Base-by-base conservation (phyloP, 2,113 vertebrate species). In the Chamaea fasciata region DNA sequence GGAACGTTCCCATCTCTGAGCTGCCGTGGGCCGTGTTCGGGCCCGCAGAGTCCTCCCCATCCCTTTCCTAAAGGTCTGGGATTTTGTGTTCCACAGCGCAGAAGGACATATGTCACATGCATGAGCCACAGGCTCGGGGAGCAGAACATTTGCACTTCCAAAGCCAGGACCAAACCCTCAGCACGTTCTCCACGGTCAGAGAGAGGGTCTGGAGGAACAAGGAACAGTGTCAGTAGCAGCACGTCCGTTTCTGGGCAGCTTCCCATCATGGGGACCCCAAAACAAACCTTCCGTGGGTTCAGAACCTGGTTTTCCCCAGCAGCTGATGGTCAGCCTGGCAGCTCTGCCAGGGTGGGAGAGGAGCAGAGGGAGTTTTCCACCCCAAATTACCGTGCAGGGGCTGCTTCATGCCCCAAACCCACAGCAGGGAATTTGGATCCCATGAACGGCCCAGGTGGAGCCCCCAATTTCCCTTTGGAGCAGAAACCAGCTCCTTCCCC, bases 161-260 rank as follows among this genome's bases (percentile, higher is more conserved):
- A 11, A 24, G 42, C 39, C 79, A 39, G 46, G 20, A 17, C 3
- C 41, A 49, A 44, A 28, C 46, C 35, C 41, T 6, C 5, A 2
- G 37, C 59, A 2, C 2, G 0, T 2, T 44, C n/a, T 1, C 23
- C 1, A 0, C 1, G 0, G 37, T 1, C 71, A 52, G 41, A 2
- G 3, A 6, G 39, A 24, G 12, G 17, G 1, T 20, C 56, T 16
- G 21, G 8, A 11, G 15, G 6, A 42, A 5, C 0, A 0, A 0
- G n/a, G 44, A 41, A 7, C 3, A 6, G 7, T 3, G 16, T 1
- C 52, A 18, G 39, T 0, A 6, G 0, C 57, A 52, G 5, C 81
- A 20, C 37, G 10, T 7, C 55, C 4, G 9, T 26, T 6, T 14
- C 21, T 2, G 23, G 62, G 50, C 47, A 17, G 52, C 19, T 70